Conservation (phyloP, 2,797 vertebrate genomes). For the Dryobates pubescens region DNA sequence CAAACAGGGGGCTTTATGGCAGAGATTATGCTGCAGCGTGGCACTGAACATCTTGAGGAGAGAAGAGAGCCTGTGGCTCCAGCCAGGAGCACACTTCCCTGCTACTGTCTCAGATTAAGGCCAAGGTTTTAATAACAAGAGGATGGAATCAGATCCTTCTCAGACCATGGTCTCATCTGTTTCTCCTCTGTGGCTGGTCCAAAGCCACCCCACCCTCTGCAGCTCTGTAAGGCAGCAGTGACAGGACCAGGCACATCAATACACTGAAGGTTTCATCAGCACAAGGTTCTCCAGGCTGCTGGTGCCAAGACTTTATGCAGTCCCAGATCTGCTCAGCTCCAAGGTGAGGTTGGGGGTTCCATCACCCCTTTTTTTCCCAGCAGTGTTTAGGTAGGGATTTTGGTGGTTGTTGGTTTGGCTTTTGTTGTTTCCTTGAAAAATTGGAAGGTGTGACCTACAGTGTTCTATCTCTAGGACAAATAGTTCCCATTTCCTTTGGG, state of each 20-base stretch:
- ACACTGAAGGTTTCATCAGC: neutral
- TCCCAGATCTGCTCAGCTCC: too few species aligned
- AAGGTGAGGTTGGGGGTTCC: too few species aligned
- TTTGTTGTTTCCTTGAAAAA: too few species aligned
- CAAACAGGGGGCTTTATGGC: neutral
- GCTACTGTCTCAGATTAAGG: neutral
- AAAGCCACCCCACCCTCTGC: neutral
- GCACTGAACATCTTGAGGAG: too few species aligned
- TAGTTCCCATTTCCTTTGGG: too few species aligned
- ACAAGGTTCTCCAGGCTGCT: neutral
- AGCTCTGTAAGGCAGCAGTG: neutral
- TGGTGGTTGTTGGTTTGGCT: too few species aligned
- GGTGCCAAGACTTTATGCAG: neutral
- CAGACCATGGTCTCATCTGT: accelerated
- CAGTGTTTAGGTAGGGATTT: too few species aligned
- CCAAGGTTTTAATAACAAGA: neutral
- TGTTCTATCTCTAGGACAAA: too few species aligned
- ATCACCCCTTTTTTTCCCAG: too few species aligned
- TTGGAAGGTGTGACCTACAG: too few species aligned
- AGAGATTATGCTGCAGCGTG: accelerated
- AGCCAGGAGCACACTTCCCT: too few species aligned
- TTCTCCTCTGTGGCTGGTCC: neutral
- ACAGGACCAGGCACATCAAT: too few species aligned
- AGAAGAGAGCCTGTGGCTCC: neutral
- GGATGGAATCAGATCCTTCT: neutral